Conservation (phyloP, 2,888 invertebrate genomes). For the Nycteola revayana region DNA sequence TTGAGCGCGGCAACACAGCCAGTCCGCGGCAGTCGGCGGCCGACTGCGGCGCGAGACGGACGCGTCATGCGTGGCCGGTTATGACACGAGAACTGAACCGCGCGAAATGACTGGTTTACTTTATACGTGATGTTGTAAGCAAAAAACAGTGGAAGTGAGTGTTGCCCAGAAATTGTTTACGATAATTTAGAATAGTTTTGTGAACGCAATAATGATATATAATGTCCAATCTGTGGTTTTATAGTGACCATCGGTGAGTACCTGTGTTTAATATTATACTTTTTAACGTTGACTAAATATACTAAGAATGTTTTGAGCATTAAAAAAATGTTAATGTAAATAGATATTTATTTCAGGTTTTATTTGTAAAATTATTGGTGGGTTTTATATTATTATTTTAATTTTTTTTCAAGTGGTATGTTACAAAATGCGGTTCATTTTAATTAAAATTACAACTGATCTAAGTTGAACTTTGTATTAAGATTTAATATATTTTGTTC, state of each 20-base stretch:
- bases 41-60: slow-evolving; percentile 54
- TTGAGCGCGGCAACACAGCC: slow-evolving; percentile 43
- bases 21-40: slow-evolving; percentile 62
- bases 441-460: too few species aligned
- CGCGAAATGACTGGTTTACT: slow-evolving; percentile 57
- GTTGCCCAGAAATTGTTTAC: slow-evolving; percentile 24
- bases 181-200: slow-evolving; percentile 26
- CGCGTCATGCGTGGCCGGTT: slow-evolving; percentile 50
- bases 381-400: too few species aligned
- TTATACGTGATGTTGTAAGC: slow-evolving; percentile 50
- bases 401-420: too few species aligned
- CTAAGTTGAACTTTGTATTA: too few species aligned
- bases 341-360: too few species aligned
- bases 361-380: too few species aligned
- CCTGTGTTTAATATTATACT: neutral
- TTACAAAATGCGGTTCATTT: too few species aligned
- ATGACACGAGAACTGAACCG: slow-evolving; percentile 36
- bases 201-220: slow-evolving; percentile 49
- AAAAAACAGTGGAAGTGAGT: slow-evolving; percentile 60
- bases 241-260: slow-evolving; percentile 79
- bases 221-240: slow-evolving; percentile 69
- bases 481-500: too few species aligned
- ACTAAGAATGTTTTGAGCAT: slow-evolving; percentile 2
- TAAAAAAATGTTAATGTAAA: slow-evolving; percentile 1
- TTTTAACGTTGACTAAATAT: too few species aligned